Conservation (phyloP, 2,113 vertebrate species). For the Phoenicopterus ruber region DNA sequence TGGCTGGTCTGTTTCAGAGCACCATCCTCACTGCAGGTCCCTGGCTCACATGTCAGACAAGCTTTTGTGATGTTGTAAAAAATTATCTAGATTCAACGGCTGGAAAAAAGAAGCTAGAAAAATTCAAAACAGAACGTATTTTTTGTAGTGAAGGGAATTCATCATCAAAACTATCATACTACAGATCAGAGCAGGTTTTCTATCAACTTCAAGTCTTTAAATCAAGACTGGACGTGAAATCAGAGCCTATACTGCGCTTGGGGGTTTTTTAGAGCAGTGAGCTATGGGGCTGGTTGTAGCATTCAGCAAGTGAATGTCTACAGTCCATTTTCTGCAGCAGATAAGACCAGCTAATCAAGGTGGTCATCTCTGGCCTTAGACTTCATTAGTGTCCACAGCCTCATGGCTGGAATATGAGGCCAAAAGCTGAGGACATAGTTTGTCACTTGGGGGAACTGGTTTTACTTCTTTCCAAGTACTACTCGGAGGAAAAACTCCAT, state of each 20-base stretch:
- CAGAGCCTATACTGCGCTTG: neutral
- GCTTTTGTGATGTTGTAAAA: neutral
- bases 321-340: neutral
- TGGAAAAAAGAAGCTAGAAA: neutral
- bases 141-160: neutral
- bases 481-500: neutral
- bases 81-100: neutral
- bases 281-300: rapidly evolving
- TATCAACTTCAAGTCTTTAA: neutral
- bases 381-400: neutral
- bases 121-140: neutral
- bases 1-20: neutral
- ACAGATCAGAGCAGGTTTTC: neutral
- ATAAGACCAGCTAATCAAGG: too few relatives aligned
- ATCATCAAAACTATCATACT: neutral
- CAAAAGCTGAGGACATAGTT: neutral
- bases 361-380: neutral
- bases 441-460: neutral
- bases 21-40: neutral
- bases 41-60: neutral
- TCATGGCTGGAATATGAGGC: rapidly evolving
- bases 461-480: neutral
- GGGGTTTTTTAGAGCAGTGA: neutral
- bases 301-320: neutral
- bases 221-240: neutral